These are phyloP conservation scores for Brenthis ino DNA, from an alignment of 2,888 invertebrate species.

Conservation along the genomic window DNA sequence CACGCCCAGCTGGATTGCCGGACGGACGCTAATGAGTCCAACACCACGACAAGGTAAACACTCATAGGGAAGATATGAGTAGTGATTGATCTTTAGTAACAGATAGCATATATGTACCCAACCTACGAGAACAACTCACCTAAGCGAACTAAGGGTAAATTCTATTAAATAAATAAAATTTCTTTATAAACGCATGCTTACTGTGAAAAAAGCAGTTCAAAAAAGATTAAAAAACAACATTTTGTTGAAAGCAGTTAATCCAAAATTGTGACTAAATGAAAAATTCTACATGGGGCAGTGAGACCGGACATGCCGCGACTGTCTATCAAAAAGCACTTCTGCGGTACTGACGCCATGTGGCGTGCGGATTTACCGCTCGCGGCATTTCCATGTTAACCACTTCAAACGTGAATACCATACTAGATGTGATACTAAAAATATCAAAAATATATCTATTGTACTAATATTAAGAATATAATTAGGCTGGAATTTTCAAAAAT, in stretches of 20 bases:
- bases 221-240: constrained; percentile 22
- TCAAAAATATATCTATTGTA: background rate
- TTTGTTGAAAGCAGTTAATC: constrained; percentile 49
- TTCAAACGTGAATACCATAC: constrained; percentile 40
- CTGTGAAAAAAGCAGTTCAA: background rate
- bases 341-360: constrained; percentile 66
- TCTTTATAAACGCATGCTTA: too few relatives aligned
- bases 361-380: constrained; percentile 67
- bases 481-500: background rate
- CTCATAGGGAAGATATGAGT: too few relatives aligned
- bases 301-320: constrained; percentile 59
- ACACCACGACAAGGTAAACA: too few relatives aligned
- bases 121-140: too few relatives aligned
- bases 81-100: too few relatives aligned
- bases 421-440: constrained; percentile 17
- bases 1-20: too few relatives aligned
- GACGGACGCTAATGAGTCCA: too few relatives aligned
- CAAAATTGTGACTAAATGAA: constrained; percentile 60
- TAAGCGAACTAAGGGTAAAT: too few relatives aligned
- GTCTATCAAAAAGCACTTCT: constrained; percentile 77
- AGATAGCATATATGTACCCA: too few relatives aligned
- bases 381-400: constrained; percentile 68
- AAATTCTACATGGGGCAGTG: constrained; percentile 57
- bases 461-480: background rate
- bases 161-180: too few relatives aligned